Base-by-base conservation (phyloP, 2,113 vertebrate genomes). In the Nymphicus hollandicus region DNA sequence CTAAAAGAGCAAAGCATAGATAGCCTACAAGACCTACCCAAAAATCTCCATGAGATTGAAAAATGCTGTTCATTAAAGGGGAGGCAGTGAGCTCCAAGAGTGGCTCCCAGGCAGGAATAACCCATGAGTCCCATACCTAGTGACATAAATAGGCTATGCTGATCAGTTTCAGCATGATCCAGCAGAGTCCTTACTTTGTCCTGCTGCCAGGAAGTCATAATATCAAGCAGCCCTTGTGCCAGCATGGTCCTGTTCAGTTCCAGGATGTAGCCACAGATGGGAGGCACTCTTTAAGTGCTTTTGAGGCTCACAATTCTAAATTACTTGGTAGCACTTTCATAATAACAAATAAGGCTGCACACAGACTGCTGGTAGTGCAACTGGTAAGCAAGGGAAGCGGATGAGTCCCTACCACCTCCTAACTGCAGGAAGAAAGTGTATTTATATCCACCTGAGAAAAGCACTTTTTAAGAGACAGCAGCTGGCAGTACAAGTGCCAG, bases 131-230 rank as follows among this genome's bases (percentile, higher is more conserved):
- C 95, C 58, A 28, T 29, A 73, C 53, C 82, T 39, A 80, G 71
- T 83, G 96, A 93, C 88, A 92, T 25, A 96, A 93, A 90, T 83
- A 97, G 90, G 86, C 94, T 86, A 22, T 2, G 6, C 53, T 81
- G 92, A 80, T 86, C 82, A 41, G 47, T 76, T 86, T 83, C 90
- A 88, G 85, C 76, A 1, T 41, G 91, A 94, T 56, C 91, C 43
- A 0, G 41, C 60, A 56, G 46, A 91, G 71, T 56, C 82, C 71
- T 77, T 49, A 17, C 49, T 49, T 86, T 94, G 86, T 83, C 71
- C 86, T 0, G 0, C 71, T 93, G 94, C 88, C 94, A 96, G 70
- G 92, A 83, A 86, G 49, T 81, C 41, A 9, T 17, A 85, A 13
- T 27, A 58, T 70, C 76, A n/a, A 80, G 86, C 37, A 66, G 88